These are phyloP conservation scores for Eulemur albifrons DNA, from an alignment of 2,797 vertebrate genomes.

Conservation along the genomic window DNA sequence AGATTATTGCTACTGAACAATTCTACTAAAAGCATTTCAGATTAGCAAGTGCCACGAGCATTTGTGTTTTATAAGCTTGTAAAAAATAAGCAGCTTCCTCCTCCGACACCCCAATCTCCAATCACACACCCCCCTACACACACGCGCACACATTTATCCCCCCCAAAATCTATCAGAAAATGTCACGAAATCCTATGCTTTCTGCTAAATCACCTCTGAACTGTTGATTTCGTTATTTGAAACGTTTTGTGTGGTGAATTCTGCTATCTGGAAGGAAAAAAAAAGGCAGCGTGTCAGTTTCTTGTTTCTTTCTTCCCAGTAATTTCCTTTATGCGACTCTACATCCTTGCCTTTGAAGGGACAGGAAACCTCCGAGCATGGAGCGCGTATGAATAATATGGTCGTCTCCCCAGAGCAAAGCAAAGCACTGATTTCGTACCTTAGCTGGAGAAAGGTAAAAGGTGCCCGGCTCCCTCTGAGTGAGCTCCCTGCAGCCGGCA, in stretches of 20 bases:
- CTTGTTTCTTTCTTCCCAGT: conserved; percentile 51
- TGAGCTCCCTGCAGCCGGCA: conserved; percentile 22
- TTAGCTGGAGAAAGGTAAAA: not conserved
- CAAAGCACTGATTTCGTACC: not conserved
- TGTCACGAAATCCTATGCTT: conserved; percentile 72
- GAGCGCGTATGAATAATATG: conserved; percentile 64
- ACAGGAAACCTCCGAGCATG: conserved; percentile 10
- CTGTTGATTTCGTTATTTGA: conserved; percentile 55
- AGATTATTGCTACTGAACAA: conserved; percentile 89
- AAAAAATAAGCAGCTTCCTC: conserved; percentile 78
- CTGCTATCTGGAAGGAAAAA: conserved; percentile 41
- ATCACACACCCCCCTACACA: not conserved
- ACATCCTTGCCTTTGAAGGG: conserved; percentile 61
- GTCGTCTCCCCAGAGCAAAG: conserved; percentile 42
- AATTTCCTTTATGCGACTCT: conserved; percentile 65
- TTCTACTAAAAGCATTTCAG: conserved; percentile 88
- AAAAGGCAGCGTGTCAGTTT: not conserved
- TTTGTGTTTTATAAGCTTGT: conserved; percentile 86
- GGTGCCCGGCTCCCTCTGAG: conserved; percentile 26
- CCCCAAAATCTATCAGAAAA: conserved; percentile 66
- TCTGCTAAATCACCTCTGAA: conserved; percentile 70
- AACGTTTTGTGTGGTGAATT: not conserved
- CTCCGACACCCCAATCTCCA: conserved; percentile 2
- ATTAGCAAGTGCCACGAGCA: conserved; percentile 85
- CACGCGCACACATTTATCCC: not conserved